Conservation (phyloP, 2,113 vertebrate genomes). For the Silurus glanis region DNA sequence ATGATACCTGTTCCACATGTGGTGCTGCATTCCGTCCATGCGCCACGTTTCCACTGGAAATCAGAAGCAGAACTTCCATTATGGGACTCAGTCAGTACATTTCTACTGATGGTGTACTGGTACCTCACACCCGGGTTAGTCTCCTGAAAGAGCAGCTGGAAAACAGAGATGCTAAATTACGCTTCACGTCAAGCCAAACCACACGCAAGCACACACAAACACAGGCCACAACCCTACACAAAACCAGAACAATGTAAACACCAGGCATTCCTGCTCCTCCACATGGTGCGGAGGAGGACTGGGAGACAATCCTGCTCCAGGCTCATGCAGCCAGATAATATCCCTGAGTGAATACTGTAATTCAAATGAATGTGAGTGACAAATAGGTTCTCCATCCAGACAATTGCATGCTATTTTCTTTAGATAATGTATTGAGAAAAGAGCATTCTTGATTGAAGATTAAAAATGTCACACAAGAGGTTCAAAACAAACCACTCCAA, state of each 20-base stretch:
- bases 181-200: background rate
- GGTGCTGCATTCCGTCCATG: slow-evolving; percentile 86
- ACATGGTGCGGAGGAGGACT: background rate
- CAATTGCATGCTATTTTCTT: background rate
- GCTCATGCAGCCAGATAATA: background rate
- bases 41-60: slow-evolving; percentile 86
- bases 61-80: slow-evolving; percentile 52
- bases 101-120: slow-evolving; percentile 87
- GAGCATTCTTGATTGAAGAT: background rate
- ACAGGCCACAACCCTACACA: background rate
- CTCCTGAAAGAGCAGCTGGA: slow-evolving; percentile 92
- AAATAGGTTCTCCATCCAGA: background rate
- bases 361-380: background rate
- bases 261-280: background rate
- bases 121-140: slow-evolving; percentile 87
- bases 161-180: slow-evolving; percentile 26
- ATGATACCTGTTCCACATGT: slow-evolving; percentile 85
- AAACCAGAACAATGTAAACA: slow-evolving; percentile 14
- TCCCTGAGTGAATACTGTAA: background rate
- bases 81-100: slow-evolving; percentile 46
- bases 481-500: slow-evolving; percentile 21
- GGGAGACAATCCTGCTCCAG: background rate
- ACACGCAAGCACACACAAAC: background rate
- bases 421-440: background rate
- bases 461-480: background rate